Conservation (phyloP, 2,797 vertebrate species). For the Eleutherodactylus coqui region DNA sequence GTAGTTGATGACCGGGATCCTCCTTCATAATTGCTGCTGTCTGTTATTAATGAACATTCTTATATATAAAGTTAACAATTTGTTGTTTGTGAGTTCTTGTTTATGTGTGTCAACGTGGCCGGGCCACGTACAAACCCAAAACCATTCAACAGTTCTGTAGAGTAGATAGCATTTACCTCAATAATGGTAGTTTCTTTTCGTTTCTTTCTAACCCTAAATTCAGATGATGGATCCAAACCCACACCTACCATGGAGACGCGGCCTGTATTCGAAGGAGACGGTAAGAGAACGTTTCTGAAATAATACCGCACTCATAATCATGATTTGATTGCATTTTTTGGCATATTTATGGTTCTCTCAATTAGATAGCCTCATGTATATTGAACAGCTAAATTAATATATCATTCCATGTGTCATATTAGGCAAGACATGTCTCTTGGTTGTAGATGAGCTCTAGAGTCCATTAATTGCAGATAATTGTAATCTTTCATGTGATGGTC, state of each 20-base stretch:
- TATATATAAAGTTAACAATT: background rate
- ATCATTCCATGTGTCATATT: too few species aligned
- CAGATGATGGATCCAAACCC: conserved; percentile 97
- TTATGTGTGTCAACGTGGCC: conserved; percentile 81
- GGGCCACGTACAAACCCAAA: conserved; percentile 98
- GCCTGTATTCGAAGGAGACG: conserved; percentile 89
- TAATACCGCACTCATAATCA: background rate
- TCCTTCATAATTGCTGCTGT: background rate
- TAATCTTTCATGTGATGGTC: background rate
- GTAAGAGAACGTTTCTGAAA: conserved; percentile 76
- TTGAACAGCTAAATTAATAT: too few species aligned
- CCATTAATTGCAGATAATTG: too few species aligned
- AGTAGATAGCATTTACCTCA: conserved; percentile 99
- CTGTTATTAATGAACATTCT: background rate
- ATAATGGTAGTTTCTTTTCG: conserved; percentile 99
- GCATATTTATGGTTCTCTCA: background rate
- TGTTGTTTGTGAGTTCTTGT: conserved; percentile 64
- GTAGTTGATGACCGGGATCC: background rate
- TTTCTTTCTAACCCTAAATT: conserved; percentile 99
- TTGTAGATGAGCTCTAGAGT: background rate
- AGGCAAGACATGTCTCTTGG: too few species aligned
- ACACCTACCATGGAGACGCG: conserved; percentile 96
- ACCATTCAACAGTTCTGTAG: conserved; percentile 99
- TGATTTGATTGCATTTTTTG: background rate
- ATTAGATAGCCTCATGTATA: too few species aligned